Evolutionary conservation across 2,113 vertebrate genomes (phyloP).

Genomic region (Apodemus speciosus): DNA sequence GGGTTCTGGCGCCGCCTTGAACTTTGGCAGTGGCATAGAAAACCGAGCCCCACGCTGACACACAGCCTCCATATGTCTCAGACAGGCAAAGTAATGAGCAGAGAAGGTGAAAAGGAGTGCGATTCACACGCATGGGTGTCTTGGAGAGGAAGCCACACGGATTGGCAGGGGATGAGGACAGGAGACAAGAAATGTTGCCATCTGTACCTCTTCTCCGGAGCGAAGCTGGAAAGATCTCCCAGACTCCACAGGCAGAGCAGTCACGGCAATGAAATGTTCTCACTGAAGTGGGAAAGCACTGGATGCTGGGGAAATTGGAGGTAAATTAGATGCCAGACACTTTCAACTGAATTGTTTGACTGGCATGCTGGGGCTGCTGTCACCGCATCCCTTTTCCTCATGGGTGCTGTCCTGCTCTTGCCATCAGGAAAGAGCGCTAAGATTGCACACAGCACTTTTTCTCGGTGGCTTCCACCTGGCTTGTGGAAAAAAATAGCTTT

Average conservation of each 20-base stretch:
- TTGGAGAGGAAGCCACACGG: conserved; percentile 54
- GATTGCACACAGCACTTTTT: not conserved
- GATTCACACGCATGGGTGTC: not conserved
- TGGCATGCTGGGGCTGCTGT: not conserved
- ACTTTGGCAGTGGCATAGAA: conserved; percentile 35
- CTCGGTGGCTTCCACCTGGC: not conserved
- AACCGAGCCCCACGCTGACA: not conserved
- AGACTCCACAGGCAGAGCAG: conserved; percentile 1
- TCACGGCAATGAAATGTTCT: conserved; percentile 2
- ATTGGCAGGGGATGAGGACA: conserved; percentile 50
- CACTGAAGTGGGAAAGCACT: conserved; percentile 23
- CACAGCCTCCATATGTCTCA: conserved; percentile 56
- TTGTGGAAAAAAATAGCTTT: not conserved
- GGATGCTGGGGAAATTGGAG: conserved; percentile 25
- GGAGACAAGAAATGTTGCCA: conserved; percentile 44
- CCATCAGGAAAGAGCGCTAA: not conserved
- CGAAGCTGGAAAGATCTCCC: conserved; percentile 30
- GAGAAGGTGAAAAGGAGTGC: not conserved
- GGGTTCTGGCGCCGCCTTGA: conserved; percentile 50
- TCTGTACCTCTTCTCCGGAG: conserved; percentile 48
- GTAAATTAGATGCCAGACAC: conserved; percentile 63
- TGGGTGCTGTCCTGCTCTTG: not conserved
- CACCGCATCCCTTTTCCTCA: not conserved
- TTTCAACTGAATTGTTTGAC: conserved; percentile 2
- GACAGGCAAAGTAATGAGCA: conserved; percentile 57